Evolutionary conservation across 1,140 invertebrate species (phyloP), one percentile per base, ranked within the genome.

Genomic region (Glomeris maerens): DNA sequence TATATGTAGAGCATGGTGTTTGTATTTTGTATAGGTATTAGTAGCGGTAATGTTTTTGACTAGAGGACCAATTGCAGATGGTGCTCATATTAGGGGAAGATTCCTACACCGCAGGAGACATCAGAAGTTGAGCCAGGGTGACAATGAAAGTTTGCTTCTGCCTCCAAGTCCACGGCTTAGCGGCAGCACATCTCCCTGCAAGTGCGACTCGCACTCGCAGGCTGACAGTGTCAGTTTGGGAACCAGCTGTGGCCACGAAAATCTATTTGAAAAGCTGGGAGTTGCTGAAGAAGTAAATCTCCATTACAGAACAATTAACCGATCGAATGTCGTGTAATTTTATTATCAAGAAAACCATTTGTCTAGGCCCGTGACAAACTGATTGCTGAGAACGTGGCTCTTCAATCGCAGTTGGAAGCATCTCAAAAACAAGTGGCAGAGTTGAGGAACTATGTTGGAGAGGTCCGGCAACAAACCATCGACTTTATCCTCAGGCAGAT

Each of bases 401-500:
- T 67, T 42, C 54, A 59, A 52, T 49, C 57, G 13, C 56, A 59
- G 31, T 52, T 66, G 21, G 58, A 62, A 17, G 45, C 53, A 39
- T 59, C 57, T 31, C 57, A 57, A 47, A 62, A 65, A n/a, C 60
- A 66, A 51, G 64, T 62, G 44, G 45, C 55, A 44, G 54, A 58
- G 14, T 56, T 67, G 27, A 64, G 59, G 53, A 58, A 60, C 40
- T 64, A 68, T 50, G 57, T 66, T 7, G 61, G 61, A 4, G 44
- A 60, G 49, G 64, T 68, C 26, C 58, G 62, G 2, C 65, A 67
- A 53, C 63, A 66, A 50, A 68, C 66, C 28, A 59, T 68, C 49
- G 57, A 64, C 5, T 67, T 66, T 53, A 68, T 68, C 47, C 59
- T 68, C 4, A 62, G 64, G 49, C 66, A 68, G 51, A 68, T 68